Conservation (phyloP, 2,888 invertebrate species). For the Craniophora ligustri region DNA sequence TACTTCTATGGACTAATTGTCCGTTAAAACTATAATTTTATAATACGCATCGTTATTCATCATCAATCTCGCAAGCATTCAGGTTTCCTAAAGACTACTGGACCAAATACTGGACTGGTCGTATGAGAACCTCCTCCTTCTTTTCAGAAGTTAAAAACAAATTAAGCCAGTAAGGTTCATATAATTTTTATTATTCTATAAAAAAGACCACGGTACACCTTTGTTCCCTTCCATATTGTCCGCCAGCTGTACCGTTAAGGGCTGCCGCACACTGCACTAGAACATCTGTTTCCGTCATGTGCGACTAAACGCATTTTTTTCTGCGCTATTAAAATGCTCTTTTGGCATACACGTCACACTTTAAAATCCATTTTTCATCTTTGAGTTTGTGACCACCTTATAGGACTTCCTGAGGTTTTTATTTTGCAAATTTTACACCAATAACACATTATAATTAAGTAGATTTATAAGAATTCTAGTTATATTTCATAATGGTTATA, state of each 20-base stretch:
- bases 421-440: no score
- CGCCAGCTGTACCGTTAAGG: constrained; percentile 59
- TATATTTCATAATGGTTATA: no score
- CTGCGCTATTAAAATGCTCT: constrained; percentile 39
- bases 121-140: background rate
- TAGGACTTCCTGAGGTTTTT: no score
- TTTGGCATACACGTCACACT: constrained; percentile 7
- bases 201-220: constrained; percentile 21
- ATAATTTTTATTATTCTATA: background rate
- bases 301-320: constrained; percentile 47
- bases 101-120: no score
- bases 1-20: no score
- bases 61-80: no score
- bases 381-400: no score
- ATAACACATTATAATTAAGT: no score
- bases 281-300: constrained; percentile 66
- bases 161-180: background rate
- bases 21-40: no score
- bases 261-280: constrained; percentile 45
- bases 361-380: background rate
- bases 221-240: constrained; percentile 47
- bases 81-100: no score
- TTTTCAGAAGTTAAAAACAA: background rate
- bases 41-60: no score
- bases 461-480: no score